Evolutionary conservation across 2,113 vertebrate genomes (phyloP), one percentile per base, ranked within the genome.

Genomic region (Brachyistius frenatus): DNA sequence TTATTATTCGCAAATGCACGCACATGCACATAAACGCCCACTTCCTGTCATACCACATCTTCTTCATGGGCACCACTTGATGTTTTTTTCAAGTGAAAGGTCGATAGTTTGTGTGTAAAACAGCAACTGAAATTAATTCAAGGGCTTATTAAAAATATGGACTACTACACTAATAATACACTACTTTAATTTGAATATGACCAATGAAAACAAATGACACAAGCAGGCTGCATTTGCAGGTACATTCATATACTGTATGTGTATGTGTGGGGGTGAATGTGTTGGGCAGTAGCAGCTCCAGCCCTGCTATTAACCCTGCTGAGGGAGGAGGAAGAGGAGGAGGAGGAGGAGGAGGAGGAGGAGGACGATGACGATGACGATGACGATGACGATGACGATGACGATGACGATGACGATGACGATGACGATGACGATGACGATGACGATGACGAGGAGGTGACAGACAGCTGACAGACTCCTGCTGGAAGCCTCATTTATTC

Each of bases 381-480:
- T 36, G 23, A 5, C 8, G 61, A 11, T 61, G 56, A 50, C 31
- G 50, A 64, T 37, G 15, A 68, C 32, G 93, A 95, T n/a, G n/a
- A 50, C 31, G 50, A 64, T 37, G 15, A 68, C 32, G 93, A 95
- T n/a, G n/a, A n/a, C n/a, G n/a, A n/a, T n/a, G 1, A 58, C 49
- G 78, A 6, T 5, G 52, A 55, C 41, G 44, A 47, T 14, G 49
- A 14, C n/a, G n/a, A 49, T 36, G 23, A 5, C 8, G 61, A 11
- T 61, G 56, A 50, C 31, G 50, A 64, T 37, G 15, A 68, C 32
- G 93, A 95, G 93, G 94, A 95, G 93, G 96, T 95, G 95, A 95
- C 95, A 89, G 94, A 95, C 95, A 96, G 95, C 95, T 96, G 95
- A 96, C 95, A 95, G 96, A 54, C 47, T 55, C 76, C 60, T 49